Conservation (phyloP, 2,113 vertebrate genomes). For the Willisornis vidua region DNA sequence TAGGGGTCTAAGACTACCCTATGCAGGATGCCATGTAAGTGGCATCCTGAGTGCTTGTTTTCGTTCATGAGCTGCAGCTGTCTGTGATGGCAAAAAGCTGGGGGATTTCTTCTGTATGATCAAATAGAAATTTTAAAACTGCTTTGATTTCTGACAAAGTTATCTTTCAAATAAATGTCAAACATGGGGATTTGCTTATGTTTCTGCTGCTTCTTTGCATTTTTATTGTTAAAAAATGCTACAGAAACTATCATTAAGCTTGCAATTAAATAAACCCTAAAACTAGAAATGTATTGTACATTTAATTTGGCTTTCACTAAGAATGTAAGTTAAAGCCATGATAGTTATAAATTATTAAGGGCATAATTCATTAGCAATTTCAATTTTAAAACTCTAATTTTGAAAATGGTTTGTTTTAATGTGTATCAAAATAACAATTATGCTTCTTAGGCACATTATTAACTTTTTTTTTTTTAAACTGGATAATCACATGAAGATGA, state of each 20-base stretch:
- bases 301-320: not conserved
- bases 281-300: not conserved
- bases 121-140: not conserved
- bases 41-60: not conserved
- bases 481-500: not conserved
- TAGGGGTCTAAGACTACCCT: rapidly evolving
- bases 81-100: not conserved
- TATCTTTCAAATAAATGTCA: not conserved
- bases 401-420: not conserved
- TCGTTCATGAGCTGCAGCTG: rapidly evolving
- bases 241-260: not conserved
- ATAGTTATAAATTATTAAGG: not conserved
- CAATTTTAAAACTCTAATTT: not conserved
- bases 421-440: not conserved
- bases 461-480: not conserved
- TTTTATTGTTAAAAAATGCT: not conserved
- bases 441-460: not conserved
- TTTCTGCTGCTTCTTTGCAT: not conserved
- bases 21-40: rapidly evolving
- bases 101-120: not conserved
- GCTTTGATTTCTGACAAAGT: not conserved
- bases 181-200: not conserved
- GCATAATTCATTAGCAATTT: not conserved
- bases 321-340: not conserved
- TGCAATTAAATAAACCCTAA: not conserved